Evolutionary conservation across 2,797 vertebrate species (phyloP), one percentile per base, ranked within the genome.

Genomic region (Balearica regulorum): DNA sequence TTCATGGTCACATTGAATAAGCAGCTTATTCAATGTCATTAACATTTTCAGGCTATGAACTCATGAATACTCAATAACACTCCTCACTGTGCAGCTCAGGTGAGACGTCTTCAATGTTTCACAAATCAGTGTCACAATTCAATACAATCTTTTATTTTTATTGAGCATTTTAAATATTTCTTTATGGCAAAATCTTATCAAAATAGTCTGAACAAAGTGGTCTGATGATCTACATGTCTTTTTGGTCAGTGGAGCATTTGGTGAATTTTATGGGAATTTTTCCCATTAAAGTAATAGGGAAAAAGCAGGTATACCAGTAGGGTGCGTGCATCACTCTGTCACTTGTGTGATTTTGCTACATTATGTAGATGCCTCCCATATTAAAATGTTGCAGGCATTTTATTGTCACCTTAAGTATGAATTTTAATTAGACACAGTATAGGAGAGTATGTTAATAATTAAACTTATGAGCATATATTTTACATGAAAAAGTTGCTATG

Each of bases 1-100:
- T 91, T 93, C 65, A 18, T 72, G 90, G 80, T 29, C 66, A 84
- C 51, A 53, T 6, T 82, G 54, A 94, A 90, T 66, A 96, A 95
- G 72, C 54, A 93, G 70, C 43, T 82, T 93, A 69, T 65, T 75
- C 62, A 72, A 76, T 39, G 78, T 75, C 65, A 88, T 85, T 87
- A 91, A 80, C 44, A 35, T 93, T 93, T 94, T 90, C 60, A 55
- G 51, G 24, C 80, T 79, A 39, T 25, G 66, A 75, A 81, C 58
- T 65, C 29, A 4, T 37, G 49, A 80, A 61, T 11, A 61, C 9
- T 6, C 3, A 0, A 31, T 29, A 87, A 41, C 0, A 5, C 5
- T 70, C 16, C 33, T 65, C 13, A 19, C 28, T 60, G 17, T 62
- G 28, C 41, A 46, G 46, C 1, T 6, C 4, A 10, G 25, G 51